phyloP scores from a whole-genome alignment of 2,113 vertebrate genomes.

The Eidolon helvum region DNA sequence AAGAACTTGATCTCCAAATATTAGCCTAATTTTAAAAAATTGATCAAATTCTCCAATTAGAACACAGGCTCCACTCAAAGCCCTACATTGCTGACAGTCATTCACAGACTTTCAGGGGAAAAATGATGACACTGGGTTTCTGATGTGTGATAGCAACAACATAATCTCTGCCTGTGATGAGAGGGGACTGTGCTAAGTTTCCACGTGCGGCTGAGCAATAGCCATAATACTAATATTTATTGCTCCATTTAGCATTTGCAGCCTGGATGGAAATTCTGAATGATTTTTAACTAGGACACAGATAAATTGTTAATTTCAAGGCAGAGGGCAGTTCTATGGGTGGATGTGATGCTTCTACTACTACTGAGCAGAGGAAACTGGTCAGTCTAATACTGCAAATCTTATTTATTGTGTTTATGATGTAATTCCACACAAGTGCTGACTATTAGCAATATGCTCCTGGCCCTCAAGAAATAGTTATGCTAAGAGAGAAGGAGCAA shows the following conservation, averaged over 20 bases:
- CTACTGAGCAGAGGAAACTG: neutral
- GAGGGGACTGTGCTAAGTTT: neutral
- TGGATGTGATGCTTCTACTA: neutral
- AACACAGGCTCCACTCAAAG: neutral
- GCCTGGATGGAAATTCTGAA: neutral
- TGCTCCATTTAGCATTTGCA: neutral
- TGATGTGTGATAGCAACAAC: neutral
- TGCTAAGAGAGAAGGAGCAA: constrained; percentile 64
- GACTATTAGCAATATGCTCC: constrained; percentile 66
- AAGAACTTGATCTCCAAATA: neutral
- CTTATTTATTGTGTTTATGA: constrained; percentile 67
- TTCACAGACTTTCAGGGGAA: neutral
- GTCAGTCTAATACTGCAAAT: neutral
- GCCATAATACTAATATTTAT: constrained; percentile 44
- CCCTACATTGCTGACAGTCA: neutral
- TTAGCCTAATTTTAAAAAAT: neutral
- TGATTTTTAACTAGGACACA: constrained; percentile 56
- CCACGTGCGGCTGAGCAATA: neutral
- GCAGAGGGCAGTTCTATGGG: constrained; percentile 10
- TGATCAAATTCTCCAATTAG: neutral
- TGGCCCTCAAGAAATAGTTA: constrained; percentile 72
- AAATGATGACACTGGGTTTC: neutral
- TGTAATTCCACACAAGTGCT: constrained; percentile 65
- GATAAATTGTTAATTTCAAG: constrained; percentile 23
- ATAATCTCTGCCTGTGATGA: neutral